Conservation (phyloP, 2,113 vertebrate genomes). For the Rousettus leschenaultii region DNA sequence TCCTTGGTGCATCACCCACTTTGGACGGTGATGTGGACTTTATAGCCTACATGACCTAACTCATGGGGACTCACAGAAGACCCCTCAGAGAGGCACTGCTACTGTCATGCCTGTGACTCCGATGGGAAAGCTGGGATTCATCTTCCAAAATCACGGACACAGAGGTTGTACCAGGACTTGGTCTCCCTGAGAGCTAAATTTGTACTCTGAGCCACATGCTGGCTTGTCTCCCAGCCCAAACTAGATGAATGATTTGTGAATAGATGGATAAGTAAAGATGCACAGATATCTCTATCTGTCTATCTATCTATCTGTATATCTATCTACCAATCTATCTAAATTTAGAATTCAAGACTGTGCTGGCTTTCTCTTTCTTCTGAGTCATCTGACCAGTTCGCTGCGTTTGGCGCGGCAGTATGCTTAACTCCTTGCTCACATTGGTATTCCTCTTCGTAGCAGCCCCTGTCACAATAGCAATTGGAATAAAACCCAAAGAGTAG, state of each 20-base stretch:
- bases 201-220: background rate
- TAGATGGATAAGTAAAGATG: background rate
- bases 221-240: background rate
- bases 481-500: conserved; percentile 35
- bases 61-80: background rate
- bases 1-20: background rate
- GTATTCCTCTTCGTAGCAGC: conserved; percentile 20
- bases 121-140: background rate
- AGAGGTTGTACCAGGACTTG: background rate
- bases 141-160: background rate
- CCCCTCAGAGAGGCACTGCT: background rate
- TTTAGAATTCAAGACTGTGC: background rate
- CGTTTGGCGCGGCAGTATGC: rapidly evolving
- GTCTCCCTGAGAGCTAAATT: background rate
- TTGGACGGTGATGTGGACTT: background rate
- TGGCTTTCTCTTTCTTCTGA: background rate
- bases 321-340: background rate
- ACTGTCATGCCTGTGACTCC: background rate
- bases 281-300: background rate
- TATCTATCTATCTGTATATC: background rate
- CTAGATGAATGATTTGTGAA: background rate
- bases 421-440: conserved; percentile 11
- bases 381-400: background rate
- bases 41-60: rapidly evolving
- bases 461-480: conserved; percentile 41